Conservation (phyloP, 2,888 invertebrate species). For the Phortica magna region DNA sequence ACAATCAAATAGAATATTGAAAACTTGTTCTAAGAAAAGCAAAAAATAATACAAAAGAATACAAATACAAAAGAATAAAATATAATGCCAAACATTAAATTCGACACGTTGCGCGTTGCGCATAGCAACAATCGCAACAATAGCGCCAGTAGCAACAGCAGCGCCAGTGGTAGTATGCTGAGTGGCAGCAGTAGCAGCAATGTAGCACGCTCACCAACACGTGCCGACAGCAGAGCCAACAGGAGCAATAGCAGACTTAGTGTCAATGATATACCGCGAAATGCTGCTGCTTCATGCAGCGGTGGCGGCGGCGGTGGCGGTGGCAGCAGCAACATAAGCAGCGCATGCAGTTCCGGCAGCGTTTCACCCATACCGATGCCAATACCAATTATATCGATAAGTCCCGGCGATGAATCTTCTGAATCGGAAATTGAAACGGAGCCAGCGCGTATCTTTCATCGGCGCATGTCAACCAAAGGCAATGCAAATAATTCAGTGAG, state of each 20-base stretch:
- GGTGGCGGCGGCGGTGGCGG: slow-evolving; percentile 27
- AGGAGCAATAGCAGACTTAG: not conserved
- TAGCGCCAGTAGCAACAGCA: slow-evolving; percentile 47
- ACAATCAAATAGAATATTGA: no score
- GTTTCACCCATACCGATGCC: slow-evolving; percentile 67
- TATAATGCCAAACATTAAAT: slow-evolving; percentile 63
- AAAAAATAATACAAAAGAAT: slow-evolving; percentile 9
- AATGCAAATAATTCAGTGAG: slow-evolving; percentile 89
- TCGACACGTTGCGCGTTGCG: slow-evolving; percentile 54
- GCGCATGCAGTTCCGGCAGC: slow-evolving; percentile 71
- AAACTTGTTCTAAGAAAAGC: not conserved
- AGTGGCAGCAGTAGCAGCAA: slow-evolving; percentile 56
- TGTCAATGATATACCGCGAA: not conserved
- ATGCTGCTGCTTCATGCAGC: not conserved
- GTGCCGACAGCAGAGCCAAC: not conserved
- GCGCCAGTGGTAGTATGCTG: slow-evolving; percentile 47
- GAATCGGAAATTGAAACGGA: slow-evolving; percentile 92
- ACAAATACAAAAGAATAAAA: slow-evolving; percentile 24
- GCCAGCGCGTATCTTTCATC: slow-evolving; percentile 86
- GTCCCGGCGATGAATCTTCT: slow-evolving; percentile 81
- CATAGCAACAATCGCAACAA: not conserved
- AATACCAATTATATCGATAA: slow-evolving; percentile 71
- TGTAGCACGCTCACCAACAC: slow-evolving; percentile 3
- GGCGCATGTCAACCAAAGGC: slow-evolving; percentile 90
- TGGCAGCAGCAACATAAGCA: slow-evolving; percentile 50